Conservation (phyloP, 2,888 invertebrate genomes). For the Encarsia formosa region DNA sequence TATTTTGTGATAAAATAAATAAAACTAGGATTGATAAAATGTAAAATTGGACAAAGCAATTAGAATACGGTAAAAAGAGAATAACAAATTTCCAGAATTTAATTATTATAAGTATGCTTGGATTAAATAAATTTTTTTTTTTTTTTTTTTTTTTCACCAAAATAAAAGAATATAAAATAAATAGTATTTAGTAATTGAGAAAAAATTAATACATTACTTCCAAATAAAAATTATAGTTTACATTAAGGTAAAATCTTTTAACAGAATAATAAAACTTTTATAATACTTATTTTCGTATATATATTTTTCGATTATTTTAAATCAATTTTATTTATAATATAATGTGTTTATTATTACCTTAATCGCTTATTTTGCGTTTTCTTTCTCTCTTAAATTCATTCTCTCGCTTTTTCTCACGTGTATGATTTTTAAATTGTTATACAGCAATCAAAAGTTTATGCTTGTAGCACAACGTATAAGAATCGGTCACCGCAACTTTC, state of each 20-base stretch:
- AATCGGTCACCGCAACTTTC: conserved; percentile 11
- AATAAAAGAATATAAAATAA: conserved; percentile 13
- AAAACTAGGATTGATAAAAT: too few species aligned
- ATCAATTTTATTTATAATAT: conserved; percentile 43
- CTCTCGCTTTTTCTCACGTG: conserved; percentile 20
- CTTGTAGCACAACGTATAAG: conserved; percentile 14
- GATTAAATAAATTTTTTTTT: too few species aligned
- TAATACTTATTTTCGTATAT: conserved; percentile 44
- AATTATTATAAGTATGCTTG: too few species aligned
- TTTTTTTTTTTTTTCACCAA: too few species aligned
- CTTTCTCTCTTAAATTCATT: conserved; percentile 18
- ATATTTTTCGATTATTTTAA: conserved; percentile 47
- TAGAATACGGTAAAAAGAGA: too few species aligned
- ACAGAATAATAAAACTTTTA: conserved; percentile 13
- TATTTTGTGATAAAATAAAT: too few species aligned
- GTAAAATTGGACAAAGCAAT: too few species aligned
- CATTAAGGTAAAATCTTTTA: too few species aligned
- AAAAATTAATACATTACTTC: too few species aligned
- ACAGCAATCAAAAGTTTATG: conserved; percentile 4
- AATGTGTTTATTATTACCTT: conserved; percentile 40
- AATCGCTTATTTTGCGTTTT: too few species aligned
- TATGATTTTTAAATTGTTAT: conserved; percentile 30
- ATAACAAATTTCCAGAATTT: too few species aligned
- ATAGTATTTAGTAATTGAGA: conserved; percentile 20
- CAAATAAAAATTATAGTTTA: too few species aligned